Conservation (phyloP, 1,140 invertebrate species). For the Drosophila simulans region DNA sequence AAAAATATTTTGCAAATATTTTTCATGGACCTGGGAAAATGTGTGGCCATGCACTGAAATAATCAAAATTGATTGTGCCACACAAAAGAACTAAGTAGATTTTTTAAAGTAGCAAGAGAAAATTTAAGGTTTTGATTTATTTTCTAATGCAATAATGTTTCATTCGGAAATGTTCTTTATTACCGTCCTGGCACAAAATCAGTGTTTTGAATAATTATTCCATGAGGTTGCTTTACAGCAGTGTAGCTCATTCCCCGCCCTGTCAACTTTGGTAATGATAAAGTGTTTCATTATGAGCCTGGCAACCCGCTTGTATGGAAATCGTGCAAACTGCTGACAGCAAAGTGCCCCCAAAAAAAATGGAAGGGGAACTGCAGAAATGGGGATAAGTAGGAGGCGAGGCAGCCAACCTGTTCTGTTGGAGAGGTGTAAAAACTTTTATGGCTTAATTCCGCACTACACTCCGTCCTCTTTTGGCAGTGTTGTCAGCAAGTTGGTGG, state of each 20-base stretch:
- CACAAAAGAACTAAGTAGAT: too few relatives aligned
- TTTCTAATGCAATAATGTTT: too few relatives aligned
- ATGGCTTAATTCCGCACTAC: slow-evolving; percentile 45
- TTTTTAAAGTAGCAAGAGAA: too few relatives aligned
- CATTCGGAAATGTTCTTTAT: too few relatives aligned
- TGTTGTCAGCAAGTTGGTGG: slow-evolving; percentile 50
- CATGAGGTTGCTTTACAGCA: slow-evolving; percentile 21
- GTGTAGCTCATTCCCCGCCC: slow-evolving; percentile 62
- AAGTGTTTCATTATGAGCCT: slow-evolving; percentile 72
- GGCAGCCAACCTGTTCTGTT: slow-evolving; percentile 31
- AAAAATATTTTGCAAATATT: slow-evolving; percentile 22
- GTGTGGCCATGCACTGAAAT: not conserved
- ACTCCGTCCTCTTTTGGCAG: slow-evolving; percentile 35
- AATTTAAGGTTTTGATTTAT: too few relatives aligned
- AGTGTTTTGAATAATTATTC: slow-evolving; percentile 23
- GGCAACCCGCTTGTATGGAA: slow-evolving; percentile 33
- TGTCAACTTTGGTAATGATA: slow-evolving; percentile 78
- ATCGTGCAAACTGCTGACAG: slow-evolving; percentile 59
- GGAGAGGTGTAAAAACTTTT: slow-evolving; percentile 49
- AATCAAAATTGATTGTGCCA: not conserved
- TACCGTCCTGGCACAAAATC: not conserved
- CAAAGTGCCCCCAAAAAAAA: slow-evolving; percentile 18
- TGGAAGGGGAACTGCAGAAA: slow-evolving; percentile 2
- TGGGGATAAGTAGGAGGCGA: not conserved
- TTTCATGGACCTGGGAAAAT: slow-evolving; percentile 12